A percentile compares a stretch with the other conserved stretches of the same genome.
Conservation (phyloP, 1,140 invertebrate species). For the Helicoverpa zea region DNA sequence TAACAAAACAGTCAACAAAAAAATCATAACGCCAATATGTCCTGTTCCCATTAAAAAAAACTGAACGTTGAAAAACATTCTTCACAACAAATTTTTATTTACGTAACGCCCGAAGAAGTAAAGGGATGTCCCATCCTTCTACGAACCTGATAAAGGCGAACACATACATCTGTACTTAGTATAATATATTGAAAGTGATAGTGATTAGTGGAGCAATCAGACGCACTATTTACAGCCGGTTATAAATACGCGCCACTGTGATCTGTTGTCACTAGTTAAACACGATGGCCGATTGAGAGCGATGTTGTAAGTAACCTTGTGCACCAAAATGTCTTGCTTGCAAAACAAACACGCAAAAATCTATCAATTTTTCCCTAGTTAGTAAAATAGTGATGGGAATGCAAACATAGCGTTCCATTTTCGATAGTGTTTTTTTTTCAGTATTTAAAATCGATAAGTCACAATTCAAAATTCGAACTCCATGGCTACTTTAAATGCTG, state of each 20-base stretch:
- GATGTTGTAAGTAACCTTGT: slow-evolving; percentile 39
- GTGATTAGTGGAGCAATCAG: slow-evolving; percentile 53
- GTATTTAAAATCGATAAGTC: too few relatives aligned
- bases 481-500: background rate
- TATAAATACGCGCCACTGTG: slow-evolving; percentile 45
- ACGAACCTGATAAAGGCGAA: background rate
- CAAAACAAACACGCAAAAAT: slow-evolving; percentile 25
- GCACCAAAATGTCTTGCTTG: slow-evolving; percentile 29
- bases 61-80: too few relatives aligned
- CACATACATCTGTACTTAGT: background rate
- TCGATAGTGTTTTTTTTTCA: background rate
- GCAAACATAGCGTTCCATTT: background rate
- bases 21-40: too few relatives aligned
- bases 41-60: too few relatives aligned
- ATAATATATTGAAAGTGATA: slow-evolving; percentile 42
- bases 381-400: background rate
- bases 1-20: too few relatives aligned
- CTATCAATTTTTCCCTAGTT: background rate
- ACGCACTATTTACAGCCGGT: slow-evolving; percentile 47
- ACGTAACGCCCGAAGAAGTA: background rate
- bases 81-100: too few relatives aligned
- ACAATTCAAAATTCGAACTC: slow-evolving; percentile 9
- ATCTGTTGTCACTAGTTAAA: slow-evolving; percentile 40
- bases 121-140: background rate
- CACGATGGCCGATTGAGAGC: slow-evolving; percentile 32